Base-by-base conservation (phyloP, 2,888 invertebrate species). In the Gerosis bhagava region DNA sequence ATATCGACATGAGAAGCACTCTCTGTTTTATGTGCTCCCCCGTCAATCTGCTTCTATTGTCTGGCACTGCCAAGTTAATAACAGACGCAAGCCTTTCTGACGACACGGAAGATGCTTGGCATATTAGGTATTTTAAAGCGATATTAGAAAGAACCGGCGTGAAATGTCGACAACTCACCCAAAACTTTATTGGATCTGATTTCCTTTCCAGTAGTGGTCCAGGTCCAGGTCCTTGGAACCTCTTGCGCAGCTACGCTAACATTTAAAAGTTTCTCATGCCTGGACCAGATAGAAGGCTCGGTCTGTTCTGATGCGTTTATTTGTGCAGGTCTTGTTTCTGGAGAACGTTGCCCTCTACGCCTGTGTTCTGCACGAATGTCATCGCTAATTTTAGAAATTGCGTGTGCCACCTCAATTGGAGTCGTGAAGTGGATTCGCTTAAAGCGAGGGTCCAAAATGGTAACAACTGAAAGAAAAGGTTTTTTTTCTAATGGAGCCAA, bases 21-120 rank as follows among this genome's bases (percentile, higher is more conserved):
- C 57, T 57, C 26, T 45, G 32, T 13, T 61, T 56, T 42, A 57
- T 43, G 41, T 59, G 61, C 44, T 59, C 57, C 22, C 46, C 59
- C 57, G 62, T 54, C 39, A 46, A 50, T 39, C 54, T 41, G 31
- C 53, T 56, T 35, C 50, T 53, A 29, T 50, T 53, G 24, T 54
- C 46, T 28, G 50, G 44, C 35, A 44, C 28, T 29, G 35, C 35
- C 28, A 19, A 26, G 19, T 36, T 35, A 22, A 56, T 53, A 11
- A 52, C 49, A 49, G 54, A 59, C 31, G 57, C 59, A 26, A 57
- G 54, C 47, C 54, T 59, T 44, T 60, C 59, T 43, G 60, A 63
- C 28, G 60, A 49, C 24, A 62, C 60, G 13, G 60, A 60, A 36
- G 60, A 57, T 15, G 56, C 56, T 19, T 55, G 26, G 10, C 59